These are phyloP conservation scores for Mobula hypostoma DNA, from an alignment of 2,113 vertebrate species.

Conservation along the genomic window DNA sequence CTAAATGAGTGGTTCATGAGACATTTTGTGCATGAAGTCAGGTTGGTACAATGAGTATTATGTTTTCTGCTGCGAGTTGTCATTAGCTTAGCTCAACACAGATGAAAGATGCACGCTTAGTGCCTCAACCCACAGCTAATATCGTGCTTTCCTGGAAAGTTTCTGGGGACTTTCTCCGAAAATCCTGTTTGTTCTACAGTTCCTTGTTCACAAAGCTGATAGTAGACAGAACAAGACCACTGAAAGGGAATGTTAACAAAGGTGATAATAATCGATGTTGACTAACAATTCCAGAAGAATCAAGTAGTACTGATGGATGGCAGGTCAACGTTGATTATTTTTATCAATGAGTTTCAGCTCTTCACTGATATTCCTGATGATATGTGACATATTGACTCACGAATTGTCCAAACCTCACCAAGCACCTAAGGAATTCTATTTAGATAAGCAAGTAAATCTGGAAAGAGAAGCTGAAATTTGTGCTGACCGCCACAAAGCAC, in stretches of 20 bases:
- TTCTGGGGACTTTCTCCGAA: not conserved
- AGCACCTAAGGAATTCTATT: no score
- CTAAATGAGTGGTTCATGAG: not conserved
- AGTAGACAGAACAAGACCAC: not conserved
- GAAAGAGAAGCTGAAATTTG: no score
- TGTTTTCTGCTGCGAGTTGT: not conserved
- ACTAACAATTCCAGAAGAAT: not conserved
- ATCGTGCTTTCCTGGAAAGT: not conserved
- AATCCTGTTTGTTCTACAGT: not conserved
- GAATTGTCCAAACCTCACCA: not conserved
- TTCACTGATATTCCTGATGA: not conserved
- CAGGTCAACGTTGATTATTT: not conserved
- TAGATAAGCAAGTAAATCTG: no score
- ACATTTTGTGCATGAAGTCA: not conserved
- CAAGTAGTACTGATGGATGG: not conserved
- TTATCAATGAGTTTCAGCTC: not conserved
- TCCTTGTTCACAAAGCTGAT: not conserved
- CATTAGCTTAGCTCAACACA: not conserved
- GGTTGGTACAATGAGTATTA: not conserved
- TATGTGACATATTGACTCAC: not conserved
- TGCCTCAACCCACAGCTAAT: not conserved
- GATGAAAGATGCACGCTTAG: not conserved
- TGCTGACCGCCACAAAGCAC: no score
- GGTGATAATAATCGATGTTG: not conserved
- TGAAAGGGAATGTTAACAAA: not conserved